Conservation (phyloP, 2,113 vertebrate species). For the Elgaria multicarinata region DNA sequence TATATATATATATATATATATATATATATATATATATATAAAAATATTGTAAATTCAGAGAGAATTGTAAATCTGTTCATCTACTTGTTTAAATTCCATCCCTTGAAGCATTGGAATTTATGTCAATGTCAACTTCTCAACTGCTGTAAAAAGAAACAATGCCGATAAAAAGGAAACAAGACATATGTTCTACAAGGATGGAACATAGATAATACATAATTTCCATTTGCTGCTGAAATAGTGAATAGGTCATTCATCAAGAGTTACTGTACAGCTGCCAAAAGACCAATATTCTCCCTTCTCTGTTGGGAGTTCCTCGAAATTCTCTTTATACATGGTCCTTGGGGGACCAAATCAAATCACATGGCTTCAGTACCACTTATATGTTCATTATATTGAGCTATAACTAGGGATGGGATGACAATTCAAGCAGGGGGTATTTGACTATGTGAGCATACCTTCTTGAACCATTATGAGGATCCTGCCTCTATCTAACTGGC, state of each 20-base stretch:
- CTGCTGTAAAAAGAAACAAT: constrained; percentile 38
- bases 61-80: background rate
- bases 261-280: background rate
- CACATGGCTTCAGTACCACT: background rate
- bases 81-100: constrained; percentile 2
- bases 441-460: too few relatives aligned
- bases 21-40: too few relatives aligned
- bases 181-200: constrained; percentile 28
- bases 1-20: too few relatives aligned
- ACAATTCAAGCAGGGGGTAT: too few relatives aligned
- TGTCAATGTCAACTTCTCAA: constrained; percentile 51
- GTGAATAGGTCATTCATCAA: constrained; percentile 30
- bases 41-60: constrained; percentile 17
- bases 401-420: background rate
- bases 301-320: background rate
- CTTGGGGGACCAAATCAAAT: background rate
- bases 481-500: too few relatives aligned
- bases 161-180: constrained; percentile 7
- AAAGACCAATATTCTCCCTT: background rate
- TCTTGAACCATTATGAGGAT: too few relatives aligned
- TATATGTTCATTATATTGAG: background rate
- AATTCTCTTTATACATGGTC: background rate
- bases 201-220: background rate
- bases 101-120: background rate
- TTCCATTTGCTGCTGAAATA: background rate